These are phyloP conservation scores for Agrotis clavis DNA, from an alignment of 2,888 invertebrate genomes.

Conservation along the genomic window DNA sequence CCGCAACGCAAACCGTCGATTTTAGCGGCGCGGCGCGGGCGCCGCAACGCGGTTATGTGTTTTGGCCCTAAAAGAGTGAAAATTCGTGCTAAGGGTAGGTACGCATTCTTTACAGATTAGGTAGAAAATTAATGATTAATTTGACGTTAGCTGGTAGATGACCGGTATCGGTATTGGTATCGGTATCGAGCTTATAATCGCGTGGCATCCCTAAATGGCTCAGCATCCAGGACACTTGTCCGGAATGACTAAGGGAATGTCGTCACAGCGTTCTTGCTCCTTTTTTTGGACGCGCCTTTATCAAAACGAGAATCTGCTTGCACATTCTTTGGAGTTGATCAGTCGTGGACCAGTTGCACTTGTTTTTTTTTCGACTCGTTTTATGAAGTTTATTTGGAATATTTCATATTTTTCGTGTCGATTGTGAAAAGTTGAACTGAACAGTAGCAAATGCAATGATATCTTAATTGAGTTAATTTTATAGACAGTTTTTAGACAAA, in stretches of 20 bases:
- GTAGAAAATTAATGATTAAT: slow-evolving; percentile 29
- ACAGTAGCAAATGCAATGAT: neutral
- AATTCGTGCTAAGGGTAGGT: too few relatives aligned
- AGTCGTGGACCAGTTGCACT: neutral
- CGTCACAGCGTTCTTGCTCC: slow-evolving; percentile 28
- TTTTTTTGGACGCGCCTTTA: slow-evolving; percentile 24
- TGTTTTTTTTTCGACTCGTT: slow-evolving; percentile 3
- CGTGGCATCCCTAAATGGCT: slow-evolving; percentile 40
- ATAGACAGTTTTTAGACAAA: too few relatives aligned
- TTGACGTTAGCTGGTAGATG: neutral
- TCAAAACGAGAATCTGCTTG: slow-evolving; percentile 34
- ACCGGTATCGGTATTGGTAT: slow-evolving; percentile 4
- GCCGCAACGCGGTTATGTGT: too few relatives aligned
- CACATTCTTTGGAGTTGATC: slow-evolving; percentile 22
- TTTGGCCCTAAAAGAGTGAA: too few relatives aligned
- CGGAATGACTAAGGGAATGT: slow-evolving; percentile 45
- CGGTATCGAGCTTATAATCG: slow-evolving; percentile 17
- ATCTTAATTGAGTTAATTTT: too few relatives aligned
- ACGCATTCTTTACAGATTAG: slow-evolving; percentile 17
- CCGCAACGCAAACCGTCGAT: too few relatives aligned
- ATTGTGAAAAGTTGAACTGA: neutral
- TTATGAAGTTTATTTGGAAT: slow-evolving; percentile 22
- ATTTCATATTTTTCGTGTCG: slow-evolving; percentile 6
- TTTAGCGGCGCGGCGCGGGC: too few relatives aligned
- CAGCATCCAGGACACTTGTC: slow-evolving; percentile 19